These are phyloP conservation scores for Scaptomyza reducta DNA, from an alignment of 2,888 invertebrate species.

Conservation along the genomic window DNA sequence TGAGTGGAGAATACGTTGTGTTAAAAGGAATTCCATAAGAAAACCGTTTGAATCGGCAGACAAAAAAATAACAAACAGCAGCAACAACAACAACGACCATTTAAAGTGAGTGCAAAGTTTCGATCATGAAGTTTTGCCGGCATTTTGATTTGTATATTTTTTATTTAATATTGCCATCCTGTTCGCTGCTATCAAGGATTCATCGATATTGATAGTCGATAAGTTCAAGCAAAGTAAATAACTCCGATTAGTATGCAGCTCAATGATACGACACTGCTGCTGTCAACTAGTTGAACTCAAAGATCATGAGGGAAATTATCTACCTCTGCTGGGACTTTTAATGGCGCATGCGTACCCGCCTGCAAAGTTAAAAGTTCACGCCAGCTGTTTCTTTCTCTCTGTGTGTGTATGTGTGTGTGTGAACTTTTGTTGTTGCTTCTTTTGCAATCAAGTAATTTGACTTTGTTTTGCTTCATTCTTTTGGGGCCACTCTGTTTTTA, in stretches of 20 bases:
- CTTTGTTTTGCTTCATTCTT: slow-evolving; percentile 53
- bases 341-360: slow-evolving; percentile 49
- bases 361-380: slow-evolving; percentile 48
- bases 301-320: slow-evolving; percentile 9
- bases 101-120: slow-evolving; percentile 36
- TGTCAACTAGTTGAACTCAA: neutral
- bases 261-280: neutral
- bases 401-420: slow-evolving; percentile 14
- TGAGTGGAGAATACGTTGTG: slow-evolving; percentile 51
- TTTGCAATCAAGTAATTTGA: slow-evolving; percentile 44
- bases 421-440: slow-evolving; percentile 19
- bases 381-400: slow-evolving; percentile 18
- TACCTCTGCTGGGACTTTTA: slow-evolving; percentile 10
- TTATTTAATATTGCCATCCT: slow-evolving; percentile 5
- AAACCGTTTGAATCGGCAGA: slow-evolving; percentile 9
- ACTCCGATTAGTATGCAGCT: slow-evolving; percentile 1
- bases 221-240: neutral
- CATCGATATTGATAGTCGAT: slow-evolving; percentile 8
- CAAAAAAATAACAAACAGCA: slow-evolving; percentile 4
- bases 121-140: slow-evolving; percentile 11
- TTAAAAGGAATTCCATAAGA: slow-evolving; percentile 47
- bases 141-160: slow-evolving; percentile 1
- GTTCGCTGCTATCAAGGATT: neutral
- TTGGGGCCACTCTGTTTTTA: slow-evolving; percentile 44
- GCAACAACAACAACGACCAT: slow-evolving; percentile 3